Base-by-base conservation (phyloP, 2,113 vertebrate genomes). In the Campylomormyrus tamandua region DNA sequence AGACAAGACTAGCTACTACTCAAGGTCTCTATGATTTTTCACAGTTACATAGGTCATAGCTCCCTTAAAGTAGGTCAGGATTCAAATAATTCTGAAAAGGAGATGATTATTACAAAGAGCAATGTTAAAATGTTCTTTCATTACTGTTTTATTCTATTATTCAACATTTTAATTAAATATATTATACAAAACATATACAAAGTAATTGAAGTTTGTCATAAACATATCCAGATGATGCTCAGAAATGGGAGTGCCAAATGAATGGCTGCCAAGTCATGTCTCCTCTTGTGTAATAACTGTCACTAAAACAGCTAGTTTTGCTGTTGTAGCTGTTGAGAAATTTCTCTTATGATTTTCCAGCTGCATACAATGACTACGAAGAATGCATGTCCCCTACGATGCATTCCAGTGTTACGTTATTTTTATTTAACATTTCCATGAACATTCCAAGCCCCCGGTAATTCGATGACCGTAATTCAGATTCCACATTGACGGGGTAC, bases 141-240 rank as follows among this genome's bases (percentile, higher is more conserved):
- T 11, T 19, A 10, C 5, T 42, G 52, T 83, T 88, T 62, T 90
- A 19, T 89, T 35, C 3, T 90, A 87, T 24, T 90, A 90, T 89
- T 52, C 88, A 84, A 24, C 21, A 24, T 89, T 84, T 92, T 88
- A 80, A 91, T 66, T 53, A 91, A 88, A 21, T 89, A 91, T 56
- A 92, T 88, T 92, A 48, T 62, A 45, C 88, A 42, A 90, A 89
- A 13, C 80, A 31, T 48, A 21, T 84, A n/a, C 5, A 1, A 66
- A n/a, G 35, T 17, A 45, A 42, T 8, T 39, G 0, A 42, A 35
- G 87, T 24, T 35, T 42, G 5, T 39, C 17, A 42, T 39, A 3
- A 86, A 50, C 17, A 50, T 45, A 50, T 19, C 24, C 17, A 17
- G 8, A 17, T 83, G 35, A 46, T 46, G 83, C 8, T 46, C 2